Percentiles rank a stretch among this genome's conserved stretches.
Evolutionary conservation across 2,113 vertebrate genomes (phyloP).

Genomic region (Thunnus thynnus): DNA sequence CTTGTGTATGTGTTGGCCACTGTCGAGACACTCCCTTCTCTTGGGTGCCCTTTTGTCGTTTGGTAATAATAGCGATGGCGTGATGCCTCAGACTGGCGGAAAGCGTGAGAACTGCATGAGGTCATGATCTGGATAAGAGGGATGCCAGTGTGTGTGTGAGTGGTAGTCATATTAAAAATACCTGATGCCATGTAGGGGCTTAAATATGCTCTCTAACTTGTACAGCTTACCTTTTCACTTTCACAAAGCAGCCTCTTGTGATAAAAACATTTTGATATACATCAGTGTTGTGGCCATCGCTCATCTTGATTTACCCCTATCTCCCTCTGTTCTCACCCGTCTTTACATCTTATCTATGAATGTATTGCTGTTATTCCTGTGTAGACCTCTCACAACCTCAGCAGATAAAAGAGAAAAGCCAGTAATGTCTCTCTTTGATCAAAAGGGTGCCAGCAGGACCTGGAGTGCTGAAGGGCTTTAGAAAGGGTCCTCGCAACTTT

Average conservation of each 20-base stretch:
- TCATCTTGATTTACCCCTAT: too few species aligned
- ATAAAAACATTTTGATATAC: conserved; percentile 12
- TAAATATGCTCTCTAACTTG: conserved; percentile 1
- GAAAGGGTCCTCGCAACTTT: conserved; percentile 58
- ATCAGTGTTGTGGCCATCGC: background rate
- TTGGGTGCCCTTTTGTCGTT: conserved; percentile 31
- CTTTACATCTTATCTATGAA: conserved; percentile 43
- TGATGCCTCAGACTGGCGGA: conserved; percentile 36
- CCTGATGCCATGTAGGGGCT: background rate
- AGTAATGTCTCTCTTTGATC: conserved; percentile 54
- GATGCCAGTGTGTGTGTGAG: conserved; percentile 13
- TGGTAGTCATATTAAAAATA: conserved; percentile 28
- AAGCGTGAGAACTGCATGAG: conserved; percentile 42
- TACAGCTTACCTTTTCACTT: background rate
- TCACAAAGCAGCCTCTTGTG: conserved; percentile 4
- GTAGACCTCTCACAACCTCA: conserved; percentile 39
- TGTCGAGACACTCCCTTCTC: conserved; percentile 16
- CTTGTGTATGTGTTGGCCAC: background rate
- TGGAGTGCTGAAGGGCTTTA: conserved; percentile 39
- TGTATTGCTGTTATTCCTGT: conserved; percentile 22
- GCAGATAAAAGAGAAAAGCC: conserved; percentile 49
- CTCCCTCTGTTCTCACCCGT: background rate
- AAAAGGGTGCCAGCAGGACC: conserved; percentile 35
- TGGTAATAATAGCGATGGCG: conserved; percentile 65
- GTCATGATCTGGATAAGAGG: conserved; percentile 44